Evolutionary conservation across 2,113 vertebrate species (phyloP), one percentile per base, ranked within the genome.

Genomic region (Antechinus flavipes): DNA sequence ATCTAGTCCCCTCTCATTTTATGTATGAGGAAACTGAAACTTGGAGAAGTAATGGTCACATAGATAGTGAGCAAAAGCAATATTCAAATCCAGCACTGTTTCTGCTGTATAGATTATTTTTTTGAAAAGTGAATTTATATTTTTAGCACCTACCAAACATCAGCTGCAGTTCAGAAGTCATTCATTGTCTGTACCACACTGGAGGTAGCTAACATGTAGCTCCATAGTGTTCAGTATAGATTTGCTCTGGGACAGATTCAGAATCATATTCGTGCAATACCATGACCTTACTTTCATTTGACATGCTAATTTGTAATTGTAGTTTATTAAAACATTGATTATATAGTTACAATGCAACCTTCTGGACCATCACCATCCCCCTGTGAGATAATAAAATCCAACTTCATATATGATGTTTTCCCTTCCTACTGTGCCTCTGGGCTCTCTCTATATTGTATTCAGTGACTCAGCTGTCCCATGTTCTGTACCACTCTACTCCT

Each of bases 261-360:
- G 0, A 22, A 0, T 22, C 22, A 0, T 0, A 19, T 50, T 9
- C 26, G 25, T 5, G 22, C 68, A 84, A 8, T 84, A 6, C n/a
- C 2, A 2, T 84, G 68, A 42, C n/a, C 35, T 84, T 42, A 19
- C 35, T 76, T 61, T 89, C 35, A 8, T 30, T 53, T 92, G 24
- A n/a, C 47, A 0, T 47, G 47, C 55, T 19, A 0, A 1, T 93
- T 89, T 52, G 84, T 92, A 47, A 84, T 42, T n/a, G 12, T 16
- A 42, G 7, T 42, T 0, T 42, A 6, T 42, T 42, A 84, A 84
- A 84, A 84, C 68, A 42, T 42, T 42, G 22, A 23, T 84, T 19
- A 19, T 42, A 23, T 42, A 42, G n/a, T 42, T 76, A n/a, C 61
- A 76, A 7, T 14, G 19, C 16, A 84, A 84, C 2, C 68, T 84